Evolutionary conservation across 2,113 vertebrate genomes (phyloP).

Genomic region (Planiliza haematocheilus): DNA sequence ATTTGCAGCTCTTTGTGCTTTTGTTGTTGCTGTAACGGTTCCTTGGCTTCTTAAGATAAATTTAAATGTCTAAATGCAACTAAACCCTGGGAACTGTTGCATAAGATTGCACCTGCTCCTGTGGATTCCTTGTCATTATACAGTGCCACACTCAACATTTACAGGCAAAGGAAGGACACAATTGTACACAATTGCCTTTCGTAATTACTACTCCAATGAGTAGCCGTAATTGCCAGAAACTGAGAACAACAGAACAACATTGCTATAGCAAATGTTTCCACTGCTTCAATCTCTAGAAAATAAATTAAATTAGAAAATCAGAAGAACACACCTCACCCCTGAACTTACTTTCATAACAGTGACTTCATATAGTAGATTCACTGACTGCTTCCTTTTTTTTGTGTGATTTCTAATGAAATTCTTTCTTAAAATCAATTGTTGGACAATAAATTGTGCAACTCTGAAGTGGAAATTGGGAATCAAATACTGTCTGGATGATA

Average conservation of each 20-base stretch:
- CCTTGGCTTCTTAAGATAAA: constrained; percentile 5
- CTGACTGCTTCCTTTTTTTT: not conserved
- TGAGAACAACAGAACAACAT: too few species aligned
- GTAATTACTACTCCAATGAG: too few species aligned
- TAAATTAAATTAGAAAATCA: not conserved
- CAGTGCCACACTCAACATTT: not conserved
- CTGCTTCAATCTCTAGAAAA: too few species aligned
- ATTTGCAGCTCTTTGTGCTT: not conserved
- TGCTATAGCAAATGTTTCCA: too few species aligned
- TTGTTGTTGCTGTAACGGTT: constrained; percentile 3
- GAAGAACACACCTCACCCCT: not conserved
- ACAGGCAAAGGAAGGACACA: not conserved
- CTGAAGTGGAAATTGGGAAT: too few species aligned
- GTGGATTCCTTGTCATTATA: not conserved
- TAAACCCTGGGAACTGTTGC: not conserved
- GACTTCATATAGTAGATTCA: not conserved
- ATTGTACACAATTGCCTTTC: not conserved
- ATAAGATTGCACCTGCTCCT: constrained; percentile 1
- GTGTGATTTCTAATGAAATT: too few species aligned
- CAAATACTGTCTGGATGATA: not conserved
- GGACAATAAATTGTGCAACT: not conserved
- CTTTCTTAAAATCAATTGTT: too few species aligned
- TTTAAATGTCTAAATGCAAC: not conserved
- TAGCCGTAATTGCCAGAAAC: too few species aligned
- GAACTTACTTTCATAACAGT: not conserved